These are phyloP conservation scores for Stichodactyla helianthus DNA, from an alignment of 64 coral and sea anemone species.

Conservation along the genomic window DNA sequence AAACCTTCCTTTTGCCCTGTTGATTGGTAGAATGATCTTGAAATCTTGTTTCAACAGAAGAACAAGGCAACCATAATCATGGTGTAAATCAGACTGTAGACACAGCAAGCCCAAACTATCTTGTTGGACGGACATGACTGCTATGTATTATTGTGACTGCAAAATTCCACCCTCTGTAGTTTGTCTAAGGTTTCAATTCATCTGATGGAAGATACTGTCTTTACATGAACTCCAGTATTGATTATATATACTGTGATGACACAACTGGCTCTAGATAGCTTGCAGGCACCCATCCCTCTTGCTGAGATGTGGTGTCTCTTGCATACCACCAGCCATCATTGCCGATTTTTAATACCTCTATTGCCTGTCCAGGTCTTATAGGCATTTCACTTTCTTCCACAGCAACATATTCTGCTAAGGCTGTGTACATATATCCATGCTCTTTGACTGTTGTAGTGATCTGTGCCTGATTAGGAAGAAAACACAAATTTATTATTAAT, in stretches of 20 bases:
- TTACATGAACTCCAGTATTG: background rate
- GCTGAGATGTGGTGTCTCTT: constrained; percentile 32
- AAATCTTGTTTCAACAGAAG: background rate
- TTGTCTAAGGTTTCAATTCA: too few species aligned
- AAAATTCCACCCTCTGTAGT: too few species aligned
- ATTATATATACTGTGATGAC: background rate
- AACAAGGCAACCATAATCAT: background rate
- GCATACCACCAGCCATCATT: constrained; percentile 94
- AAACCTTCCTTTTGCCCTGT: too few species aligned
- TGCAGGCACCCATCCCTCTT: constrained; percentile 92
- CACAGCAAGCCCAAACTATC: background rate
- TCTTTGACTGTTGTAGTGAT: background rate
- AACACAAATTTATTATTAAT: too few species aligned
- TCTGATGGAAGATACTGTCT: too few species aligned
- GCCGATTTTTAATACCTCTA: constrained; percentile 82
- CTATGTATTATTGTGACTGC: too few species aligned
- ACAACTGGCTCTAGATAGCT: constrained; percentile 60
- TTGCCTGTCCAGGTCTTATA: constrained; percentile 56
- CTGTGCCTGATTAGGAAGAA: background rate
- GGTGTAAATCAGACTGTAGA: background rate
- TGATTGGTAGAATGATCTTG: too few species aligned
- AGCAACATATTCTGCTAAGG: constrained; percentile 59
- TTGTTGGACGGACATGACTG: too few species aligned
- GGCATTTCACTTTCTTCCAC: constrained; percentile 63
- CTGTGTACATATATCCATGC: constrained; percentile 42